Evolutionary conservation across 2,797 vertebrate species (phyloP).

Genomic region (Fistularia tabacaria): DNA sequence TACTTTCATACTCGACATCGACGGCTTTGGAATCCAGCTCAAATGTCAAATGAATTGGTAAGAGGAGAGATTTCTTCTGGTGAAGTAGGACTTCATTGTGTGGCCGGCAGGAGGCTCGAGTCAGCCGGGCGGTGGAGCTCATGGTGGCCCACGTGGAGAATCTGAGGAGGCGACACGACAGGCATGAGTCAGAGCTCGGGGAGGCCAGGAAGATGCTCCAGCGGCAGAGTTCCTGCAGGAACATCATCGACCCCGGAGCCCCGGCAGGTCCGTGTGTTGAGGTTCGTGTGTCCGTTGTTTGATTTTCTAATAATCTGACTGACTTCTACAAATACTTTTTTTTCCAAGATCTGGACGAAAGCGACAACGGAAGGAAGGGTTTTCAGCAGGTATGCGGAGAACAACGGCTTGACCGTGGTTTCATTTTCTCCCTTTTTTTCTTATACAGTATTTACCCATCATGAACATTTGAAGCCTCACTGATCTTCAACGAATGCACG

Average conservation of each 20-base stretch:
- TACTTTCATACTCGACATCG: no score
- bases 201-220: slow-evolving; percentile 76
- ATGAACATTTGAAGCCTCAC: no score
- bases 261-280: slow-evolving; percentile 43
- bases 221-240: slow-evolving; percentile 69
- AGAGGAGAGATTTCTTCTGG: no score
- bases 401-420: background rate
- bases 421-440: slow-evolving; percentile 17
- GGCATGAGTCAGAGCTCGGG: slow-evolving; percentile 74
- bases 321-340: slow-evolving; percentile 6
- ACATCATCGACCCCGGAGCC: slow-evolving; percentile 54
- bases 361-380: slow-evolving; percentile 56
- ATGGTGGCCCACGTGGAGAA: slow-evolving; percentile 87
- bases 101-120: slow-evolving; percentile 76
- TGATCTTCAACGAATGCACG: no score
- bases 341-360: slow-evolving; percentile 74
- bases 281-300: background rate
- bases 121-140: slow-evolving; percentile 80
- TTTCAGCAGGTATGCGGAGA: slow-evolving; percentile 66
- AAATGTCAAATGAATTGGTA: no score
- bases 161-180: slow-evolving; percentile 71
- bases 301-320: background rate
- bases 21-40: no score
- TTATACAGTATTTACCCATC: no score
- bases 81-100: background rate